Evolutionary conservation across 2,888 invertebrate genomes (phyloP), one percentile per base, ranked within the genome.

Genomic region (Leptinotarsa tumamoca): DNA sequence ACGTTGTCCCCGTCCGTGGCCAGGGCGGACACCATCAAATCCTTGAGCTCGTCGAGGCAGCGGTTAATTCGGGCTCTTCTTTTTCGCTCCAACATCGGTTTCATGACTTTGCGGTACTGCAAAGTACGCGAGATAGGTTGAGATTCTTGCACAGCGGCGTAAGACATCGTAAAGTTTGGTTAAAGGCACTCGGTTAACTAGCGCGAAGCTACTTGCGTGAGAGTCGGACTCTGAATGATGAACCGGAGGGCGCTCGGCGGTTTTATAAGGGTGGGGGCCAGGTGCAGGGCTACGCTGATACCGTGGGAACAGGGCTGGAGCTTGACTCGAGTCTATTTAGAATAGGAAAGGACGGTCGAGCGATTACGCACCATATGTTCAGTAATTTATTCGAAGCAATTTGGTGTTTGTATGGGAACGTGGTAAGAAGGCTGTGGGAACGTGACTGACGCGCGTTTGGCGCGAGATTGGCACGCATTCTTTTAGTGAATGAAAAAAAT

Each of bases 31-130:
- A 95, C 95, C 94, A 96, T 95, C 86, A 96, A 89, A 88, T 96
- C 96, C 89, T 96, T 96, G 72, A 96, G 91, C 86, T 96, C 96
- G 89, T 96, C 96, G 85, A 96, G 91, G 89, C 96, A 96, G 84
- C 95, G 94, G 90, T 96, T 96, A 90, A 96, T 96, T 87, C 96
- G 92, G 81, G 96, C 96, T 84, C 96, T 92, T 75, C 96, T 92
- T 88, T 96, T 96, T 85, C 96, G 92, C 89, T 96, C 96, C 84
- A 96, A 90, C 93, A 96, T 93, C 85, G 96, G 96, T 89, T 96
- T 96, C 95, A 96, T 96, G 87, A 96, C 96, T 93, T 96, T 96
- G 89, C 96, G 93, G 90, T 96, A 96, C 89, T 96, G 96, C 90
- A 96, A 95, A 87, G 96, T 96, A 89, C 96, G 93, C 84, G 96